These are phyloP conservation scores for Phoebastria nigripes DNA, from an alignment of 2,797 vertebrate genomes.

Conservation along the genomic window DNA sequence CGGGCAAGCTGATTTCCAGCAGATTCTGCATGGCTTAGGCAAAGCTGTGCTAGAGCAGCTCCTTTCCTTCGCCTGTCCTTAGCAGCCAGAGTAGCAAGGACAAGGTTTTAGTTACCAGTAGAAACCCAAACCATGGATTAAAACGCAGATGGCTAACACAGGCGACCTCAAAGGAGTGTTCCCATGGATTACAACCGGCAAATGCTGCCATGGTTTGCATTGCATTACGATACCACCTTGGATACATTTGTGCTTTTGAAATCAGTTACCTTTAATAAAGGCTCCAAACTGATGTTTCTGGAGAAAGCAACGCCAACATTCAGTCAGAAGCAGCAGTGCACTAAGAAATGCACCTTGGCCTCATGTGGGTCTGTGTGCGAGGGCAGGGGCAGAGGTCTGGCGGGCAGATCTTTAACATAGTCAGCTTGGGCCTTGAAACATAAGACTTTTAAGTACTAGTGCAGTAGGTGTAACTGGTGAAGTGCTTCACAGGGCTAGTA, in stretches of 20 bases:
- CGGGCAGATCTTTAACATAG: background rate
- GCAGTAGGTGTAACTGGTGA: background rate
- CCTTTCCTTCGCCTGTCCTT: background rate
- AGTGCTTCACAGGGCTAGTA: background rate
- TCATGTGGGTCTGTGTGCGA: background rate
- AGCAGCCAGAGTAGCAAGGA: background rate
- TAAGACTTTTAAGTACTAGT: background rate
- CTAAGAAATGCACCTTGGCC: background rate
- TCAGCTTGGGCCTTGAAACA: background rate
- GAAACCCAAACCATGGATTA: background rate
- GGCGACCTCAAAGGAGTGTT: background rate
- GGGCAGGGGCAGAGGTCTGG: background rate
- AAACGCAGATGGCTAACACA: background rate
- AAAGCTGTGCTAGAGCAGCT: background rate
- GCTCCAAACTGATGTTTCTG: background rate
- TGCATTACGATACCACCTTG: fast-evolving
- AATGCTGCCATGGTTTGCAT: background rate
- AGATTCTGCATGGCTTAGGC: background rate
- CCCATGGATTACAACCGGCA: background rate
- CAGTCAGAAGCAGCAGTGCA: background rate
- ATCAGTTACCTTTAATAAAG: background rate
- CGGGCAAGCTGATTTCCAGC: background rate
- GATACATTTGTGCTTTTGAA: background rate
- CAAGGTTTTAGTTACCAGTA: background rate
- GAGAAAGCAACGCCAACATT: background rate